Evolutionary conservation across 1,140 invertebrate genomes (phyloP).

Genomic region (Copidosoma floridanum): DNA sequence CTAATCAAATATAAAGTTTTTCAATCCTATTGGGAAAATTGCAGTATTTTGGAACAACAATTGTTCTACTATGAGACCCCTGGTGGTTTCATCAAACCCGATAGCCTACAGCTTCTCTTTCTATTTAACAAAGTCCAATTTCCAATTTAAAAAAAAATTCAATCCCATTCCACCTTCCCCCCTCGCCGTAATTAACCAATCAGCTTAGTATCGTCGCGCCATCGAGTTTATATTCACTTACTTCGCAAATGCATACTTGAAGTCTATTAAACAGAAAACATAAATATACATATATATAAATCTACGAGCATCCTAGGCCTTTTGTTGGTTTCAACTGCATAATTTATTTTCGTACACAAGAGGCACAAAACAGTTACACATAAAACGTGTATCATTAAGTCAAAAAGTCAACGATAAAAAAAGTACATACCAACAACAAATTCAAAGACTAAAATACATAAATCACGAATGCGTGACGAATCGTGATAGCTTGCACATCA

Average conservation of each 20-base stretch:
- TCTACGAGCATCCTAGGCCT: constrained; percentile 54
- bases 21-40: no score
- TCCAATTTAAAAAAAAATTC: no score
- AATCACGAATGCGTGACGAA: constrained; percentile 14
- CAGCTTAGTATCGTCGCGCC: neutral
- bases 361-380: constrained; percentile 2
- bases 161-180: neutral
- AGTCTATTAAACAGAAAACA: constrained; percentile 1
- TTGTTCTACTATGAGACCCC: no score
- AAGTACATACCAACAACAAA: neutral
- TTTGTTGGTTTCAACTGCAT: no score
- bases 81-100: no score
- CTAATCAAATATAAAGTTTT: no score
- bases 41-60: no score
- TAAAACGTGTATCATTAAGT: neutral
- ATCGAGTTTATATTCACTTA: neutral
- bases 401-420: neutral
- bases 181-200: neutral
- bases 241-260: constrained; percentile 4
- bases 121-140: no score
- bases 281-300: constrained; percentile 16
- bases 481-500: neutral
- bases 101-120: no score
- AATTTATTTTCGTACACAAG: neutral
- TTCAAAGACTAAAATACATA: no score